Evolutionary conservation across 2,113 vertebrate species (phyloP), one percentile per base, ranked within the genome.

Genomic region (Lucifuga dentata): DNA sequence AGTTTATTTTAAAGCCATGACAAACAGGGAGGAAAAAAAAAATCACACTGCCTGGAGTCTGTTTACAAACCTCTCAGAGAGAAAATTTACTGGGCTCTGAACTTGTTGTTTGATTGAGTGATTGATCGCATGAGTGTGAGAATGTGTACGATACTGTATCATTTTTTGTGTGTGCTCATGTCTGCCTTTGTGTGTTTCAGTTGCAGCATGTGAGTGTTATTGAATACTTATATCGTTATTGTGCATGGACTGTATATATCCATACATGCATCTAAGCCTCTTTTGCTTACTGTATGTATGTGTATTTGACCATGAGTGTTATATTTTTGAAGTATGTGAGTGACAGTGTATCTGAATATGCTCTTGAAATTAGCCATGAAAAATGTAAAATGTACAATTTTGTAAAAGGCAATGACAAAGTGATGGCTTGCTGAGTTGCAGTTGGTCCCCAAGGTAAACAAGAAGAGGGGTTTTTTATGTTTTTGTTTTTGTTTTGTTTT

Each of bases 371-470:
- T 55, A 43, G 60, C 58, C 41, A 20, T 48, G 46, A 56, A 55
- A 73, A 62, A 46, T 8, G n/a, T n/a, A n/a, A n/a, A n/a, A n/a
- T 62, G 49, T 21, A 68, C 44, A 74, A 2, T 68, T 66, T 72
- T 73, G 50, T 68, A 59, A 81, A 73, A 78, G 26, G 12, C 35
- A 71, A 20, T 51, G 85, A 87, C 85, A 86, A 87, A 64, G 79
- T 78, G 86, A 87, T 64, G 74, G 75, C 39, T 71, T 56, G 29
- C 44, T 8, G 38, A 72, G 46, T 48, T 44, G 19, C 50, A 15
- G 40, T 24, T 11, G 16, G 51, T 16, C 11, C 39, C 32, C 12
- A 5, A 16, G 44, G 57, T 51, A 16, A n/a, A n/a, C n/a, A n/a
- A n/a, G n/a, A n/a, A n/a, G n/a, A n/a, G n/a, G n/a, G n/a, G n/a